Evolutionary conservation across 2,888 invertebrate genomes (phyloP).

Genomic region (Lochmaea capreae): DNA sequence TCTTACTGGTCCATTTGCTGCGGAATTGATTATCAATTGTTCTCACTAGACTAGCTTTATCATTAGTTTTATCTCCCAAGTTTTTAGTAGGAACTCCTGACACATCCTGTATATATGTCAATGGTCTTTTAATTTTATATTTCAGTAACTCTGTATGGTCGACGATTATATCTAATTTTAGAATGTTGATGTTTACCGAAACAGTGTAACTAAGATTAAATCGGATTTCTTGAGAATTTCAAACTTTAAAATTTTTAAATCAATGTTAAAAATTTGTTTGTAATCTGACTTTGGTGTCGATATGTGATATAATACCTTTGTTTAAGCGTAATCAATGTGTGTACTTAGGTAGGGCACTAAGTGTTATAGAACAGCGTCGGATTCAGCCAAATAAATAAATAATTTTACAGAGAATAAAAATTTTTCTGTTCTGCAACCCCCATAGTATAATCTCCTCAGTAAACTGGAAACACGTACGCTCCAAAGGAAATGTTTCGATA

Average conservation of each 20-base stretch:
- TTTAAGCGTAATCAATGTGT: not conserved
- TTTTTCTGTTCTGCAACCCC: no score
- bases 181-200: not conserved
- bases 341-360: not conserved
- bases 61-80: no score
- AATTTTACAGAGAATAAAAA: no score
- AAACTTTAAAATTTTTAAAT: not conserved
- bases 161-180: not conserved
- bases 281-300: not conserved
- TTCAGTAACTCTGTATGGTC: not conserved
- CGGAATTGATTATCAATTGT: no score
- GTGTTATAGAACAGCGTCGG: no score
- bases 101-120: no score
- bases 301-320: not conserved
- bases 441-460: no score
- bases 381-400: not conserved
- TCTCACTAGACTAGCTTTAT: no score
- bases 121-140: not conserved
- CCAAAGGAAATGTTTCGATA: no score
- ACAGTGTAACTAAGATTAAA: not conserved
- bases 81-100: no score
- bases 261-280: not conserved
- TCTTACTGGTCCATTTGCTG: no score
- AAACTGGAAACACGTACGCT: no score
- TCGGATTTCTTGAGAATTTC: not conserved